Conservation (phyloP, 2,888 invertebrate species). For the Criorhina ranunculi region DNA sequence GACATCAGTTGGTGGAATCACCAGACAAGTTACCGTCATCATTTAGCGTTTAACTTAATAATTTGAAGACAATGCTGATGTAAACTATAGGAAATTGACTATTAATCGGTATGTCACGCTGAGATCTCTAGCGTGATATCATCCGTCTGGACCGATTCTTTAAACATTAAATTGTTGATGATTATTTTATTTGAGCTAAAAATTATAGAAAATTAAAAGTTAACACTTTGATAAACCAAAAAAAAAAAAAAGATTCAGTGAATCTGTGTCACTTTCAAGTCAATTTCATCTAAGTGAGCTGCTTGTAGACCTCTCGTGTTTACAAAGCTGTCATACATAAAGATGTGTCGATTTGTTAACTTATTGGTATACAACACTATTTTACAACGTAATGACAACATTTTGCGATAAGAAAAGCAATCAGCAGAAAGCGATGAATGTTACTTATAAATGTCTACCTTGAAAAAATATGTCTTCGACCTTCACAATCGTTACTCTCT, state of each 20-base stretch:
- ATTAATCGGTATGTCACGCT: background rate
- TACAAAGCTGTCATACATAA: too few species aligned
- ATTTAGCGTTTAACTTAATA: conserved; percentile 3
- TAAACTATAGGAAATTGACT: background rate
- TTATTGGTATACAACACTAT: too few species aligned
- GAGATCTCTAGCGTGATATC: background rate
- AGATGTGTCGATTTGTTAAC: too few species aligned
- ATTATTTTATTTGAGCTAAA: background rate
- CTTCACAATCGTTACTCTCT: too few species aligned
- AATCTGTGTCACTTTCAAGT: background rate
- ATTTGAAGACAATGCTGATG: conserved; percentile 2
- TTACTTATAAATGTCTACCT: too few species aligned
- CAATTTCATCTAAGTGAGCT: too few species aligned
- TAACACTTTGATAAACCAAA: background rate
- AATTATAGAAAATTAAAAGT: background rate
- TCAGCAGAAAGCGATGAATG: too few species aligned
- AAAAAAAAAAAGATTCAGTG: background rate
- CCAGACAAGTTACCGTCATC: conserved; percentile 19
- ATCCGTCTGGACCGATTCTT: background rate
- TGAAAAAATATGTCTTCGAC: too few species aligned
- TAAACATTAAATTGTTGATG: background rate
- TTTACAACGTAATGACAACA: too few species aligned
- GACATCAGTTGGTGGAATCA: conserved; percentile 2
- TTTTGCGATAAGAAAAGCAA: too few species aligned
- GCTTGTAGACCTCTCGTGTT: too few species aligned